phyloP scores from a whole-genome alignment of 2,797 vertebrate genomes.

The Sebastes paucispinis region DNA sequence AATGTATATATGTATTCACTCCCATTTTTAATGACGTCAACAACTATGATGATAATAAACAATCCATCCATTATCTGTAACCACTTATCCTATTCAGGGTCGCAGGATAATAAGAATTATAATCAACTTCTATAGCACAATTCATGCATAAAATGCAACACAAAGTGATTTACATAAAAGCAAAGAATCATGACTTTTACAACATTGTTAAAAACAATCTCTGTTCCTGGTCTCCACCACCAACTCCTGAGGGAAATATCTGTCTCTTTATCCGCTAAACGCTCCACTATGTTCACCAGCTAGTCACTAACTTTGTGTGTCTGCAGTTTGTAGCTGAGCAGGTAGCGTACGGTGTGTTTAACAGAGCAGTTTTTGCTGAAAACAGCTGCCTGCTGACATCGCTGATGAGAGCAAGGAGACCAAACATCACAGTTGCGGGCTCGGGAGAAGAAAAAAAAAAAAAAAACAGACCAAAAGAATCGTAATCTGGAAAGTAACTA shows the following conservation, averaged over 20 bases:
- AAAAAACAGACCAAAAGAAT: neutral
- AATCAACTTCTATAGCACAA: neutral
- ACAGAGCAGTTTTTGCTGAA: neutral
- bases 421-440: neutral
- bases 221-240: neutral
- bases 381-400: neutral
- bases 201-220: neutral
- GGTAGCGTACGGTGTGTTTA: neutral
- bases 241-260: neutral
- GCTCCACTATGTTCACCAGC: neutral
- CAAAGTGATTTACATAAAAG: neutral
- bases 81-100: too few relatives aligned
- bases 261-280: neutral
- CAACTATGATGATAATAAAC: neutral
- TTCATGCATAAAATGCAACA: neutral
- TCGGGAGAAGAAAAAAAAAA: neutral
- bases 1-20: neutral
- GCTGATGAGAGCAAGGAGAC: neutral
- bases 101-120: too few relatives aligned
- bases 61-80: too few relatives aligned
- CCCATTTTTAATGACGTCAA: neutral
- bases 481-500: neutral
- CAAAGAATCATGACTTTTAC: too few relatives aligned
- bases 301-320: neutral
- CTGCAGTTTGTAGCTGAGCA: neutral